A percentile compares a stretch with the other conserved stretches of the same genome.
phyloP scores from a whole-genome alignment of 2,113 vertebrate genomes.

The Chloropsis hardwickii region DNA sequence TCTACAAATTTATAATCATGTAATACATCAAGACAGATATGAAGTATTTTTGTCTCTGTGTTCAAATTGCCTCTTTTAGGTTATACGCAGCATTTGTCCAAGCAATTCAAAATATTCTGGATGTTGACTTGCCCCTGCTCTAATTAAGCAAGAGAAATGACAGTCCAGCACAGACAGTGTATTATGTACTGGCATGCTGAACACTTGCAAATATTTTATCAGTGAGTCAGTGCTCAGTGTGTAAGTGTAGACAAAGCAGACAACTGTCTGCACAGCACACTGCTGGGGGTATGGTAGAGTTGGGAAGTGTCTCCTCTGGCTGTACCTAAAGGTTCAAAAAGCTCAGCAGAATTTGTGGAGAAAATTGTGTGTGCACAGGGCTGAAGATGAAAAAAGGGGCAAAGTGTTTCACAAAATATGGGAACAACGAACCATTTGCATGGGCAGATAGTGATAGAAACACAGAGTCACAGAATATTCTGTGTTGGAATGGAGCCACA shows the following conservation, averaged over 20 bases:
- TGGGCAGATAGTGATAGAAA: not conserved
- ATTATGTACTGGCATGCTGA: not conserved
- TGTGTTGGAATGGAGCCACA: not conserved
- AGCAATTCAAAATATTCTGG: not conserved
- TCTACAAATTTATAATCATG: not conserved
- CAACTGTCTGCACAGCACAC: not conserved
- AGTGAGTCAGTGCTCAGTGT: not conserved
- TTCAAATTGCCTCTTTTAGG: not conserved
- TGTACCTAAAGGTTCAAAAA: not conserved
- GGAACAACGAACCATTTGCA: not conserved
- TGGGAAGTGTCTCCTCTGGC: not conserved
- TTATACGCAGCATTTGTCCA: not conserved
- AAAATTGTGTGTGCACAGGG: not conserved
- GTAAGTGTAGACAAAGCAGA: not conserved
- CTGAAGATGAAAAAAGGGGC: accelerated
- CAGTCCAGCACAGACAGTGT: not conserved
- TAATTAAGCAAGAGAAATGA: conserved; percentile 12
- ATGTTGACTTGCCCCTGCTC: not conserved
- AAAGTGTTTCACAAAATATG: not conserved
- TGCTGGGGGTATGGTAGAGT: not conserved
- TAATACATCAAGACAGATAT: not conserved
- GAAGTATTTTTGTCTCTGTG: not conserved
- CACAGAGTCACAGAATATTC: not conserved
- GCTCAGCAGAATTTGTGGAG: not conserved
- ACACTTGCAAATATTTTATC: not conserved